These are phyloP conservation scores for Lamprotornis superbus DNA, from an alignment of 2,113 vertebrate genomes.

Conservation along the genomic window DNA sequence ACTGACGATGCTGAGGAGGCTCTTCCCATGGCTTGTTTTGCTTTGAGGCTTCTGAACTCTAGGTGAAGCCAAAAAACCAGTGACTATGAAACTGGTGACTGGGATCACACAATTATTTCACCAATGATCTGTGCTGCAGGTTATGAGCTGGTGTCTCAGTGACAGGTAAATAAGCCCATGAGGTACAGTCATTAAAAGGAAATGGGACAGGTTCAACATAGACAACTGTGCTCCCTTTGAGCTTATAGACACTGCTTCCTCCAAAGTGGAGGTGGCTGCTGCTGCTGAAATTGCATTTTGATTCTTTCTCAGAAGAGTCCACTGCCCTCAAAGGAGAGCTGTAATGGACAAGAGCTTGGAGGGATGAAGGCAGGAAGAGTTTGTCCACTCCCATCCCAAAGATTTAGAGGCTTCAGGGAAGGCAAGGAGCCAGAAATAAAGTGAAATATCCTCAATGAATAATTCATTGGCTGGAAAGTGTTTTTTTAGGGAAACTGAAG, in stretches of 20 bases:
- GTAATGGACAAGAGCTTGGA: not conserved
- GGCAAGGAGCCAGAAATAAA: not conserved
- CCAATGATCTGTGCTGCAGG: not conserved
- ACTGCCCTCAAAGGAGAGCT: not conserved
- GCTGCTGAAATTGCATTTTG: not conserved
- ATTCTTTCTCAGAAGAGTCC: not conserved
- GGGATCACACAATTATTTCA: not conserved
- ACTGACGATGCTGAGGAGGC: not conserved
- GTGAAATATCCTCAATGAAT: conserved; percentile 45
- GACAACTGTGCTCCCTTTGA: not conserved
- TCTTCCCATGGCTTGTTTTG: not conserved
- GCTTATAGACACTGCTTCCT: not conserved
- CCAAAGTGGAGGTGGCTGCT: not conserved
- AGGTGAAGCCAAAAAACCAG: not conserved
- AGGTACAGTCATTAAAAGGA: not conserved
- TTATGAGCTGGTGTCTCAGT: not conserved
- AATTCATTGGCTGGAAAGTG: conserved; percentile 45
- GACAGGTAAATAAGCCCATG: not conserved
- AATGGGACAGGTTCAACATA: rapidly evolving
- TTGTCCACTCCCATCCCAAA: not conserved
- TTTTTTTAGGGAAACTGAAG: conserved; percentile 26
- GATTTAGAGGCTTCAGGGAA: conserved; percentile 11
- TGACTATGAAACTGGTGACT: not conserved
- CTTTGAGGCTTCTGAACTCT: not conserved
- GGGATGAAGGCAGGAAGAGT: not conserved